A percentile compares a stretch with the other conserved stretches of the same genome.
Conservation (phyloP, 2,113 vertebrate genomes). For the Engystomops pustulosus region DNA sequence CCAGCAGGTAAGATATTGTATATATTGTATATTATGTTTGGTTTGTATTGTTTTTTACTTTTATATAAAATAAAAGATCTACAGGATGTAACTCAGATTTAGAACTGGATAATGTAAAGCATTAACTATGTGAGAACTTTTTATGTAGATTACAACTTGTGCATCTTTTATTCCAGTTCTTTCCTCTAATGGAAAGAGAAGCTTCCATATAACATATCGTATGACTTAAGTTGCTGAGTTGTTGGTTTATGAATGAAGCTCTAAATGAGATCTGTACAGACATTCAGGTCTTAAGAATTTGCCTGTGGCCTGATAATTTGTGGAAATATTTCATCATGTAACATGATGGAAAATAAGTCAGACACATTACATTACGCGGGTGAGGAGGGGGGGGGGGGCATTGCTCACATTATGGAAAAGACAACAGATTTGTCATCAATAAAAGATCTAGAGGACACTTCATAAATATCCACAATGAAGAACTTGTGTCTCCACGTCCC, state of each 20-base stretch:
- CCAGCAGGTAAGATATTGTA: no score
- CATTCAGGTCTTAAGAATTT: background rate
- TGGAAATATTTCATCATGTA: conserved; percentile 22
- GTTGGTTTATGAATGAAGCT: background rate
- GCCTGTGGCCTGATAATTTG: conserved; percentile 22
- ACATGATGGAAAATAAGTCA: conserved; percentile 3
- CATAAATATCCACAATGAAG: background rate
- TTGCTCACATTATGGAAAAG: background rate
- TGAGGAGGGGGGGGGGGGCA: background rate
- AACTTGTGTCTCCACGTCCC: background rate
- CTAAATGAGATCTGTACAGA: conserved; percentile 22
- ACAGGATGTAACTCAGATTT: background rate
- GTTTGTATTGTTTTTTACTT: no score
- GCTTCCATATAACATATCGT: background rate
- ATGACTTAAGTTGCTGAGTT: background rate
- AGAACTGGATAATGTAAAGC: background rate
- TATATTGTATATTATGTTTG: no score
- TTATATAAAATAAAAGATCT: no score
- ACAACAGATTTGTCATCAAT: background rate
- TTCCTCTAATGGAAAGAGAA: background rate
- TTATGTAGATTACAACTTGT: background rate
- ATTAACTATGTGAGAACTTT: background rate
- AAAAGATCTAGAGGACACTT: background rate
- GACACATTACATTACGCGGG: background rate
- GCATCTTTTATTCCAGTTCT: background rate